These are phyloP conservation scores for Pandion haliaetus DNA, from an alignment of 2,113 vertebrate species.

Conservation along the genomic window DNA sequence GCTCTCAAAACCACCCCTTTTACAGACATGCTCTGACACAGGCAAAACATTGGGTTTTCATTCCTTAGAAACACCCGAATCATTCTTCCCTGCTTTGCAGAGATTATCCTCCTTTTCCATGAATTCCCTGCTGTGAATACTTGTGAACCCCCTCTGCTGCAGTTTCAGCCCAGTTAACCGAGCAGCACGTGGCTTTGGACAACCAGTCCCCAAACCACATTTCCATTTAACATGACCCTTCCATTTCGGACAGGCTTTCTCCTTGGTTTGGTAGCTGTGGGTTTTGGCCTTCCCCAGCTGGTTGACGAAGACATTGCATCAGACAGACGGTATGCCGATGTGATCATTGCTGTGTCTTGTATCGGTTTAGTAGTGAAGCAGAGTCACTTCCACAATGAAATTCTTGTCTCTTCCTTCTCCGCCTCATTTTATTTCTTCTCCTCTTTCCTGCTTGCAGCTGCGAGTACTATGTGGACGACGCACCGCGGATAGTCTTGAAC, in stretches of 20 bases:
- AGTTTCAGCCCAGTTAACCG: rapidly evolving
- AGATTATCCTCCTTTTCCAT: not conserved
- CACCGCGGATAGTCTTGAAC: constrained; percentile 89
- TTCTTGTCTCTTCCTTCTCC: not conserved
- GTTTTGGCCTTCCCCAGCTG: not conserved
- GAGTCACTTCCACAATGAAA: not conserved
- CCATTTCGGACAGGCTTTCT: not conserved
- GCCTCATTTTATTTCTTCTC: not conserved
- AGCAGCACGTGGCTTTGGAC: not conserved
- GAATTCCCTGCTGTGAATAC: not conserved
- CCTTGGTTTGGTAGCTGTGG: not conserved
- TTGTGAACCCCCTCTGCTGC: not conserved
- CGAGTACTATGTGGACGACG: constrained; percentile 91
- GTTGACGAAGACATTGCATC: not conserved
- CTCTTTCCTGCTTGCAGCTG: constrained; percentile 70
- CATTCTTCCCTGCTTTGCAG: not conserved
- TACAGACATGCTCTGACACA: not conserved
- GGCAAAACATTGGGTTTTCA: rapidly evolving
- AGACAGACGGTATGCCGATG: rapidly evolving
- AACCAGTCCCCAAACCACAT: not conserved
- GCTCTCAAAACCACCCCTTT: not conserved
- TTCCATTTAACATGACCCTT: not conserved
- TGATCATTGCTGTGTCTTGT: rapidly evolving
- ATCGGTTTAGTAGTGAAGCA: not conserved
- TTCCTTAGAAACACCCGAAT: not conserved